phyloP scores from a whole-genome alignment of 2,888 invertebrate genomes.

The Caenorhabditis macrosperma region DNA sequence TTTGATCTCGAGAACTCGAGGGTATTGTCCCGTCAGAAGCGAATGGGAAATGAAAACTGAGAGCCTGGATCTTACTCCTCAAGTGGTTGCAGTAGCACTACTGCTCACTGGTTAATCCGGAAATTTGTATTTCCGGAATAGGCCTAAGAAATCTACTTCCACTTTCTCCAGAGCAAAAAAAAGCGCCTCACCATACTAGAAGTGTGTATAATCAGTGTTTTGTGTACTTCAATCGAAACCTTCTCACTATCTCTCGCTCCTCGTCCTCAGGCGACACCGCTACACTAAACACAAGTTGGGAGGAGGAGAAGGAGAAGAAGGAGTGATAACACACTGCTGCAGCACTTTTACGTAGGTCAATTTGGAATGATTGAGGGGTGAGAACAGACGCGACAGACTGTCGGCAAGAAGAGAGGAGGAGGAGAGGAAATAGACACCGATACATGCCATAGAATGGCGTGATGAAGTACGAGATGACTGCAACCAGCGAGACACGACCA shows the following conservation, averaged over 20 bases:
- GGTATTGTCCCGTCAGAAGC: too few relatives aligned
- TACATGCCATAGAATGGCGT: slow-evolving; percentile 53
- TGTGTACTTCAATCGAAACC: slow-evolving; percentile 18
- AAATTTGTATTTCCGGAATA: neutral
- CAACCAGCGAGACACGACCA: slow-evolving; percentile 6
- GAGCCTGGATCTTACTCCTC: neutral
- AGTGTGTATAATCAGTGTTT: slow-evolving; percentile 9
- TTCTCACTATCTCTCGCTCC: neutral
- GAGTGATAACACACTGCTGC: slow-evolving; percentile 39
- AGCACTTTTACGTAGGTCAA: slow-evolving; percentile 55
- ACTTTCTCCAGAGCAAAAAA: neutral
- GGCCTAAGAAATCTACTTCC: too few relatives aligned
- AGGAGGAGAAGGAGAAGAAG: neutral
- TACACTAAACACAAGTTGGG: slow-evolving; percentile 33
- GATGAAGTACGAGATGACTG: slow-evolving; percentile 49
- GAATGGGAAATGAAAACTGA: slow-evolving; percentile 22
- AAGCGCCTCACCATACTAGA: neutral
- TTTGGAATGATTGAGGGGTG: slow-evolving; percentile 24
- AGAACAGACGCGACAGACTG: too few relatives aligned
- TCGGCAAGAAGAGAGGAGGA: too few relatives aligned
- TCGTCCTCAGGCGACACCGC: neutral
- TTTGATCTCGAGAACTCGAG: too few relatives aligned
- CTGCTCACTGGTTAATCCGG: neutral
- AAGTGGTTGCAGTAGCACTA: neutral
- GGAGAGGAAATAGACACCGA: slow-evolving; percentile 12